Conservation (phyloP, 2,888 invertebrate genomes). For the Pyrocoelia pectoralis region DNA sequence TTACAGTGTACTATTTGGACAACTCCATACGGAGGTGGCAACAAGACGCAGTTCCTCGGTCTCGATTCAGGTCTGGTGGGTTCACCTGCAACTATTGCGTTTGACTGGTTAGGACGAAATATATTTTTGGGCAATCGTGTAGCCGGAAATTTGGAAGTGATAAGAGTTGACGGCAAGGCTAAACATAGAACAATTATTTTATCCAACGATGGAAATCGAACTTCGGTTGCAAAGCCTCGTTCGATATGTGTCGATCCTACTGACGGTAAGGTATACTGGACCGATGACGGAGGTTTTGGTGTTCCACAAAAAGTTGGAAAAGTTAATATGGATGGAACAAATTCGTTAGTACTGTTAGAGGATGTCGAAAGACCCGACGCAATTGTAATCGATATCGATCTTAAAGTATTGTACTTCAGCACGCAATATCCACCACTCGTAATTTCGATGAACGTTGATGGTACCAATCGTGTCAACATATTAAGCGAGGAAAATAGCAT, state of each 20-base stretch:
- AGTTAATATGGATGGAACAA: conserved; percentile 93
- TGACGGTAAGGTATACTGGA: conserved; percentile 96
- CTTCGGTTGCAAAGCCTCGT: conserved; percentile 87
- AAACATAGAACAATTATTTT: conserved; percentile 86
- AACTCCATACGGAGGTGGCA: conserved; percentile 86
- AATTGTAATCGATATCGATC: conserved; percentile 84
- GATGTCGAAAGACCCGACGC: conserved; percentile 80
- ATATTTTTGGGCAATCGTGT: conserved; percentile 90
- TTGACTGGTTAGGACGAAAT: conserved; percentile 97
- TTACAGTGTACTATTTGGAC: conserved; percentile 82
- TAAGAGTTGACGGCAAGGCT: conserved; percentile 84
- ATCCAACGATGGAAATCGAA: conserved; percentile 86
- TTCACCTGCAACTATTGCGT: conserved; percentile 89
- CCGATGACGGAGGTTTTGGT: conserved; percentile 92
- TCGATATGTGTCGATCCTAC: conserved; percentile 90
- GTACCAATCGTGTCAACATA: conserved; percentile 72
- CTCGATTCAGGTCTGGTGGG: conserved; percentile 87
- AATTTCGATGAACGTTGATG: conserved; percentile 76
- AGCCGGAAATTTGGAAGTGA: conserved; percentile 90
- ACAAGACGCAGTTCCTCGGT: conserved; percentile 83
- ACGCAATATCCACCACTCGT: conserved; percentile 78
- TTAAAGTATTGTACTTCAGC: conserved; percentile 88
- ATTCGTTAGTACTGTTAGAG: conserved; percentile 76
- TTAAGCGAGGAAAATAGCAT: conserved; percentile 76
- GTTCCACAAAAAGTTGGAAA: conserved; percentile 89